Percentiles rank a stretch among this genome's conserved stretches.
phyloP scores from a whole-genome alignment of 2,888 invertebrate genomes.

The Galerucella calmariensis region DNA sequence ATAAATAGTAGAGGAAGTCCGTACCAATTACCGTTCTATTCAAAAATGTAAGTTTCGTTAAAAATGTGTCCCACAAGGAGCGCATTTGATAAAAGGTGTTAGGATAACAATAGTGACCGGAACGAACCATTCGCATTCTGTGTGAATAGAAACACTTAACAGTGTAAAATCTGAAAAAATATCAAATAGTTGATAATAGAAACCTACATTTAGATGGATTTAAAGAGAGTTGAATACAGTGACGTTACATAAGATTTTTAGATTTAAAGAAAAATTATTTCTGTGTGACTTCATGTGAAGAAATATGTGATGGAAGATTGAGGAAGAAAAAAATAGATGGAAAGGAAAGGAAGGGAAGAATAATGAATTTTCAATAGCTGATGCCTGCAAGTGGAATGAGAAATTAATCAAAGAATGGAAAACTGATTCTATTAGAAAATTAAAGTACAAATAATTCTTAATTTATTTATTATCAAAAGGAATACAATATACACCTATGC shows the following conservation, averaged over 20 bases:
- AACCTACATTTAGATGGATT: constrained; percentile 20
- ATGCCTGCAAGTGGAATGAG: too few relatives aligned
- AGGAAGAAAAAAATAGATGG: too few relatives aligned
- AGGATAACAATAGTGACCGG: constrained; percentile 36
- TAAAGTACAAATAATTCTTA: too few relatives aligned
- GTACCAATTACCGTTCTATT: background rate
- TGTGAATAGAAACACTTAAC: constrained; percentile 40
- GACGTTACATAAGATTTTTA: background rate
- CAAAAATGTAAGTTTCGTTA: background rate
- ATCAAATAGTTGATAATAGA: constrained; percentile 39
- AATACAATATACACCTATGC: too few relatives aligned
- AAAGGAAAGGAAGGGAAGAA: too few relatives aligned
- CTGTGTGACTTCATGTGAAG: too few relatives aligned
- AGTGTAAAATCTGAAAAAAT: constrained; percentile 39
- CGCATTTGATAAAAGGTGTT: constrained; percentile 14
- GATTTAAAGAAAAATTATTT: background rate
- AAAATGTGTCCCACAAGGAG: constrained; percentile 2
- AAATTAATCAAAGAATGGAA: too few relatives aligned
- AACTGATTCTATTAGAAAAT: too few relatives aligned
- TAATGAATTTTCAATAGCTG: too few relatives aligned
- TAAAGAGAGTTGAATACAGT: background rate
- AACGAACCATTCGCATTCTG: constrained; percentile 33
- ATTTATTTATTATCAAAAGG: too few relatives aligned
- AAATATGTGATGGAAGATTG: too few relatives aligned
- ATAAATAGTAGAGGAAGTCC: background rate